These are phyloP conservation scores for Synanthedon tipuliformis DNA, from an alignment of 2,888 invertebrate genomes.

Conservation along the genomic window DNA sequence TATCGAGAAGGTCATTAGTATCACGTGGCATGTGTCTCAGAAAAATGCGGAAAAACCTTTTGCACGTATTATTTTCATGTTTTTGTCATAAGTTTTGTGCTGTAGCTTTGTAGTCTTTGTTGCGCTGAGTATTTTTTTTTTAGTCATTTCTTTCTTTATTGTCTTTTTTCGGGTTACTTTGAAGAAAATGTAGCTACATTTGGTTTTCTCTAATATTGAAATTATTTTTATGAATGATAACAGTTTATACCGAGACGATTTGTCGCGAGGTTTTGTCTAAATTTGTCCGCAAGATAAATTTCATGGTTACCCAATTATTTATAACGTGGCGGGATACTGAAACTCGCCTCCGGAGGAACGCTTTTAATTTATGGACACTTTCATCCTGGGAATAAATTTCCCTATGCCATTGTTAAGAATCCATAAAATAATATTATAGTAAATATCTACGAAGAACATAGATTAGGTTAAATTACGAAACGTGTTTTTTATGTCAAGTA, in stretches of 20 bases:
- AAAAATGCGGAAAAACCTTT: constrained; percentile 11
- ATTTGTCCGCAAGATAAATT: constrained; percentile 54
- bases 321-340: constrained; percentile 48
- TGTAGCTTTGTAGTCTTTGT: too few relatives aligned
- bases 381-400: constrained; percentile 16
- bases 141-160: too few relatives aligned
- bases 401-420: not conserved
- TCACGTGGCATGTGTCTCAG: constrained; percentile 9
- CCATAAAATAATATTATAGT: not conserved
- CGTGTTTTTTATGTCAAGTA: too few relatives aligned
- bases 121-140: too few relatives aligned
- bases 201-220: too few relatives aligned
- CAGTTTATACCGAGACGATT: constrained; percentile 17
- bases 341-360: constrained; percentile 38
- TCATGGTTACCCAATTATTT: constrained; percentile 52
- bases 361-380: constrained; percentile 54
- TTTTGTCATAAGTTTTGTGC: too few relatives aligned
- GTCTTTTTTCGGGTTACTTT: too few relatives aligned
- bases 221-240: too few relatives aligned
- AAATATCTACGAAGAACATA: too few relatives aligned
- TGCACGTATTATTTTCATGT: not conserved
- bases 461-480: too few relatives aligned
- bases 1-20: constrained; percentile 17
- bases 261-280: constrained; percentile 26
- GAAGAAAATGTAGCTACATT: too few relatives aligned